phyloP scores from a whole-genome alignment of 2,113 vertebrate species.

The Xenotilapia flavipinnis region DNA sequence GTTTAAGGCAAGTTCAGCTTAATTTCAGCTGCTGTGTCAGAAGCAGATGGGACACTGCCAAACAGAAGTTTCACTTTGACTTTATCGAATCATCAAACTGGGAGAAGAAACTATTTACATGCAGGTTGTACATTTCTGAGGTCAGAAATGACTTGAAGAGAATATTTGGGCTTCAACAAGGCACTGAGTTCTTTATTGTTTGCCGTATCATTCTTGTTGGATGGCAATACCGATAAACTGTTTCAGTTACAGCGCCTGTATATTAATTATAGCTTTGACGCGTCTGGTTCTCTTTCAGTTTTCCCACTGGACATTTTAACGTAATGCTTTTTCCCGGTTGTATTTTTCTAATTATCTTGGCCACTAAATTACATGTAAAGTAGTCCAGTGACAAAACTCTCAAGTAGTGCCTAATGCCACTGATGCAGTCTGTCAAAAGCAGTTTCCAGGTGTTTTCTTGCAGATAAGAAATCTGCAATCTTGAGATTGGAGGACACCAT shows the following conservation, averaged over 20 bases:
- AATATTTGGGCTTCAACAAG: background rate
- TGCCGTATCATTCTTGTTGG: background rate
- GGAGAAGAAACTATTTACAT: background rate
- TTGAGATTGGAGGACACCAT: background rate
- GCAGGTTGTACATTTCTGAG: background rate
- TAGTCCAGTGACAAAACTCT: background rate
- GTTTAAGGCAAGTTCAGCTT: background rate
- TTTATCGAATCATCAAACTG: background rate
- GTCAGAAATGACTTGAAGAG: background rate
- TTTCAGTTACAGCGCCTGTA: background rate
- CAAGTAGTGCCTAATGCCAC: background rate
- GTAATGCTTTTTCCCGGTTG: background rate
- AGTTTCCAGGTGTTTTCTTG: constrained; percentile 21
- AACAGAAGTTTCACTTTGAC: background rate
- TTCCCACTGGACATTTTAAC: background rate
- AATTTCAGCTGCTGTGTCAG: background rate
- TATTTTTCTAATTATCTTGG: background rate
- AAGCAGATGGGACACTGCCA: background rate
- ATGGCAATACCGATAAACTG: background rate
- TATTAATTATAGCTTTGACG: background rate
- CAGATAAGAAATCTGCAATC: constrained; percentile 39
- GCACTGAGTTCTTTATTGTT: background rate
- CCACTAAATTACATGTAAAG: background rate
- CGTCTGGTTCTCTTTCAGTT: background rate
- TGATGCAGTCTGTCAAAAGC: background rate